Base-by-base conservation (phyloP, 2,888 invertebrate species). In the Pedicia rivosa region DNA sequence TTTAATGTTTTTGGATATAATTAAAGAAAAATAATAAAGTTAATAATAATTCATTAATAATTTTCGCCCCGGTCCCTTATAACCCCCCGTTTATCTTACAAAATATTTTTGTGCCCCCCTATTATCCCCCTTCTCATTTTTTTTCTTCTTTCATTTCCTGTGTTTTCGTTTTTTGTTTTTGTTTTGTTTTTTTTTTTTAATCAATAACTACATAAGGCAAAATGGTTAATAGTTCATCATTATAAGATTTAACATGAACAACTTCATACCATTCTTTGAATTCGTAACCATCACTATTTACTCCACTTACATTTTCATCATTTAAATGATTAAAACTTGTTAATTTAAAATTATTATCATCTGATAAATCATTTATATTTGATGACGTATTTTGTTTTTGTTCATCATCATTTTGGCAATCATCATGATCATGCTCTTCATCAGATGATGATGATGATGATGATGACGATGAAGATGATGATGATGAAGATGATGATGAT, bases 171-270 rank as follows among this genome's bases (percentile, higher is more conserved):
- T n/a, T n/a, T n/a, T n/a, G n/a, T n/a, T n/a, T n/a, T n/a, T n/a
- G n/a, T n/a, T n/a, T n/a, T n/a, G n/a, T n/a, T n/a, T n/a, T n/a
- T n/a, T 20, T 20, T 6, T 24, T 32, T 72, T 69, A 91, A 77
- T 92, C 91, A 66, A 91, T 82, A 63, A 91, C 81, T 66, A 91
- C 90, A 68, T 95, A 95, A 66, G 94, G 94, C 74, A 94, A 73
- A 69, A 94, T 86, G 63, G 84, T 74, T 58, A 94, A 74, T 55
- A 72, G 67, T 58, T 83, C 79, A 54, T 78, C 81, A 54, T 82
- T 74, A 51, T 72, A 73, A 43, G 83, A 76, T 53, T 70, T 67
- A 53, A 72, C 66, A 48, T 78, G 74, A 46, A 80, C 72, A 56
- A 84, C 78, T 66, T 91, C 79, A 62, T 90, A 83, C 90, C 92